Percentiles rank a stretch among this genome's conserved stretches.
phyloP scores from a whole-genome alignment of 1,140 invertebrate species.

The Euglossa dilemma region DNA sequence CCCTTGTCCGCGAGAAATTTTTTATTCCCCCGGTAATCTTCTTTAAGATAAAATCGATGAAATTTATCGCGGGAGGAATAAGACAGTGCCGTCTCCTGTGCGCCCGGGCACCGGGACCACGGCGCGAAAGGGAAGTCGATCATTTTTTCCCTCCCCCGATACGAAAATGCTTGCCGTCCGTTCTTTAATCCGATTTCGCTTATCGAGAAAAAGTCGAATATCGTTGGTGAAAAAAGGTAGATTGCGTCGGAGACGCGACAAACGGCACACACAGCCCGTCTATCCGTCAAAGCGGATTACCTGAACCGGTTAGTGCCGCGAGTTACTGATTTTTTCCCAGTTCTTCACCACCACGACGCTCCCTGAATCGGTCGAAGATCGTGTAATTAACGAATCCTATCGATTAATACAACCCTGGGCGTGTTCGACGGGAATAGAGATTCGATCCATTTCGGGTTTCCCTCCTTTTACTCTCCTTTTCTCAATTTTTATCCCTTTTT shows the following conservation, averaged over 20 bases:
- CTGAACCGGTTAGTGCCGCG: not conserved
- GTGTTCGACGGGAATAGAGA: not conserved
- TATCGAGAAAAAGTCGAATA: constrained; percentile 64
- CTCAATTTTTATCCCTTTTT: not conserved
- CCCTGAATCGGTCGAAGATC: not conserved
- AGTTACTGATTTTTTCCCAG: constrained; percentile 43
- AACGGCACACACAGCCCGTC: constrained; percentile 45
- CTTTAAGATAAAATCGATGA: not conserved
- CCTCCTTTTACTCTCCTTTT: no score
- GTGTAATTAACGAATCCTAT: not conserved
- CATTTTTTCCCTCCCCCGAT: constrained; percentile 8
- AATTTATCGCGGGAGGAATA: not conserved
- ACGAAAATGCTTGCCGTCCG: constrained; percentile 49
- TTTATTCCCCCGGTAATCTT: not conserved
- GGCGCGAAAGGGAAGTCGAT: not conserved
- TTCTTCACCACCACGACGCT: constrained; percentile 23
- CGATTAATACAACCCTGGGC: not conserved
- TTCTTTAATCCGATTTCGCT: constrained; percentile 69
- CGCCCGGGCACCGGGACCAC: no score
- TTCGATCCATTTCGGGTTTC: not conserved
- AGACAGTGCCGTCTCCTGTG: not conserved
- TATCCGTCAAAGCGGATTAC: constrained; percentile 58
- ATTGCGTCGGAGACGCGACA: constrained; percentile 43
- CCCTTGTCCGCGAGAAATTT: no score
- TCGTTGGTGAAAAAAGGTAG: constrained; percentile 45